Base-by-base conservation (phyloP, 2,888 invertebrate genomes). In the Thecocarcelia acutangulata region DNA sequence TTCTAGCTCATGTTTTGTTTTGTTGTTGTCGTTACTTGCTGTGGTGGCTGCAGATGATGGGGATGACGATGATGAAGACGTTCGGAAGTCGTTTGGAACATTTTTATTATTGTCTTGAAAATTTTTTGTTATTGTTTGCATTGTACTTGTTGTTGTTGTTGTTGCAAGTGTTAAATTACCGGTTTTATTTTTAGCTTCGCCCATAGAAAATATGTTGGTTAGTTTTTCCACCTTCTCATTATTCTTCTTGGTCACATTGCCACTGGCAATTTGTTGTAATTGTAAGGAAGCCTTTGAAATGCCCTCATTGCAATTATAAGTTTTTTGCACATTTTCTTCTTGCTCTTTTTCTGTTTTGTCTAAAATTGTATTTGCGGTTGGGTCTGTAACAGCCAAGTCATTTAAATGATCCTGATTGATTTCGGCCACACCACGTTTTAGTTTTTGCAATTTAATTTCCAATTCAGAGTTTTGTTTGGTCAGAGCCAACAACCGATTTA, bases 351-450 rank as follows among this genome's bases (percentile, higher is more conserved):
- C 19, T 48, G 50, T 58, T 15, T 13, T 13, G n/a, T 24, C 28
- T 28, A 15, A 9, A 44, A 17, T 37, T 52, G 61, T 63, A 11
- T 11, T 58, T 70, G 70, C 50, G 54, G 72, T 78, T 63, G 59
- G 54, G 13, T 70, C 46, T 46, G 48, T 40, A 5, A 0, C 13
- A 40, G 50, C 48, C 54, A 54, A 46, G 37, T 83, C 83, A 79
- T 80, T 83, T 72, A 89, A 85, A 85, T 89, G 88, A 86, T 90
- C 89, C 86, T 90, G 87, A 87, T 90, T 90, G 84, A 90, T 90
- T 86, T 89, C 87, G 59, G 86, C 87, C 19, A 89, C 88, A 79
- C 87, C 89, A 80, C 87, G 87, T 40, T 88, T 87, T 73, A 90
- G 83, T 44, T 88, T 88, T 76, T 89, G 89, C 75, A 90, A 83